phyloP scores from a whole-genome alignment of 2,113 vertebrate genomes.

The Psittacara wagleri region DNA sequence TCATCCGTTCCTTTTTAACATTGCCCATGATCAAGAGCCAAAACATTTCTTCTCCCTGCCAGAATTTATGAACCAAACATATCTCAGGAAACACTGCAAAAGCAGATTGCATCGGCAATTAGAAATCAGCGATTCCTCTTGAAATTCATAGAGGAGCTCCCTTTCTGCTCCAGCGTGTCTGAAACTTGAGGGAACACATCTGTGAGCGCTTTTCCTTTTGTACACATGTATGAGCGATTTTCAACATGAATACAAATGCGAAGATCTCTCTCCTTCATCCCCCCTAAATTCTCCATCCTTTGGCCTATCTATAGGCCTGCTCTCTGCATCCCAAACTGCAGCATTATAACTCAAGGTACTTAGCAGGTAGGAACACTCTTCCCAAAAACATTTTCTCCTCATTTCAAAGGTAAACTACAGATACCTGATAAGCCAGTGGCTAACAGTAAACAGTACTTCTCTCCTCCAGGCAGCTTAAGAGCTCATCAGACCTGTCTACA shows the following conservation, averaged over 20 bases:
- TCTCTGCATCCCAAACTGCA: neutral
- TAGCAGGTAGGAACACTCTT: neutral
- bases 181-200: neutral
- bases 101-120: neutral
- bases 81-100: constrained; percentile 8
- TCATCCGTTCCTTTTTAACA: constrained; percentile 26
- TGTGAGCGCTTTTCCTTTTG: neutral
- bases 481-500: neutral
- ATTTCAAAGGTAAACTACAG: neutral
- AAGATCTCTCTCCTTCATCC: neutral
- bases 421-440: neutral
- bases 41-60: constrained; percentile 53
- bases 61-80: constrained; percentile 19
- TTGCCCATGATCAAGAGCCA: constrained; percentile 57
- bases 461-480: neutral
- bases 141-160: neutral
- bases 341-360: neutral
- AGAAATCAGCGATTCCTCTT: constrained; percentile 15
- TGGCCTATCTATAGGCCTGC: neutral
- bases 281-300: neutral
- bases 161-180: neutral
- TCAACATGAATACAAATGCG: neutral
- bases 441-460: neutral
- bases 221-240: neutral
- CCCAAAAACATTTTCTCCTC: neutral